These are phyloP conservation scores for Tangara arthus DNA, from an alignment of 2,797 vertebrate species.

Conservation along the genomic window DNA sequence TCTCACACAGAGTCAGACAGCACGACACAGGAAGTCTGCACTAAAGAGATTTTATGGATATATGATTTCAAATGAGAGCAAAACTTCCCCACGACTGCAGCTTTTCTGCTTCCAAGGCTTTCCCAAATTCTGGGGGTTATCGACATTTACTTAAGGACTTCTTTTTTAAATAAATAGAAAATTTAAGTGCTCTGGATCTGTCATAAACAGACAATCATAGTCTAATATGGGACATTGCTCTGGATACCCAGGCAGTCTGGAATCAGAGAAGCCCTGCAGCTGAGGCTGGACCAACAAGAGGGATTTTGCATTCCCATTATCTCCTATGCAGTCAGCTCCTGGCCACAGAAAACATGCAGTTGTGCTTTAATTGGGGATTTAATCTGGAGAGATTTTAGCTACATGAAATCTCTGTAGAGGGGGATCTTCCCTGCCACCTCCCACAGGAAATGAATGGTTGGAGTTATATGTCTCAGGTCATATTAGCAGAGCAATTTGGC, in stretches of 20 bases:
- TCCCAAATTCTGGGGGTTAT: background rate
- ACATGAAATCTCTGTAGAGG: background rate
- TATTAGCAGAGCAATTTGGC: background rate
- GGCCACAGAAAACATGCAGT: background rate
- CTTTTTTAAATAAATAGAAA: background rate
- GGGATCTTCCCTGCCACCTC: background rate
- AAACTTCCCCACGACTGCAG: background rate
- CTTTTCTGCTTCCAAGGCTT: background rate
- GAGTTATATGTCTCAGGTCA: background rate
- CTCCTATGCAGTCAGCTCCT: background rate
- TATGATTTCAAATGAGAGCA: background rate
- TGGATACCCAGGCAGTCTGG: background rate
- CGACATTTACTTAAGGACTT: background rate
- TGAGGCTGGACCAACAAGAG: background rate
- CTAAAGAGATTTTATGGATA: background rate
- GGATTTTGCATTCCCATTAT: background rate
- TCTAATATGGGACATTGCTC: background rate
- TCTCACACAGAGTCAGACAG: background rate
- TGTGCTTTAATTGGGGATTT: background rate
- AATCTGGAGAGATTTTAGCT: background rate
- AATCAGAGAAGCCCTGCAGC: background rate
- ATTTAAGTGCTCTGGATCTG: background rate
- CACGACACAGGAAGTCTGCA: background rate
- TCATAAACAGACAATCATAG: background rate
- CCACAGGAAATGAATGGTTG: background rate